Evolutionary conservation across 2,797 vertebrate genomes (phyloP).

Genomic region (Sebastes reedi): DNA sequence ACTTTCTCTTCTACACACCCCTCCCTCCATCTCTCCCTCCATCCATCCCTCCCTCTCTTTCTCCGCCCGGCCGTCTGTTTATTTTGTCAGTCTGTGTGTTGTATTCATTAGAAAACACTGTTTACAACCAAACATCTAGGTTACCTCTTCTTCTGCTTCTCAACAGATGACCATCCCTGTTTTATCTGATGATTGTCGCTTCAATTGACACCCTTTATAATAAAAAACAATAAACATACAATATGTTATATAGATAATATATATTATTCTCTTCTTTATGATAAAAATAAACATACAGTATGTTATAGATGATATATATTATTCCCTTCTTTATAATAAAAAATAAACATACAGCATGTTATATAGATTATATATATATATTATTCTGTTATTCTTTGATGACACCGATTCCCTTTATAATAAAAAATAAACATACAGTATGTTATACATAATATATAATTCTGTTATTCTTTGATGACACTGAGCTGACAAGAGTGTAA

Average conservation of each 20-base stretch:
- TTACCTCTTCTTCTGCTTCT: conserved; percentile 12
- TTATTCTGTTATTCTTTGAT: too few species aligned
- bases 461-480: neutral
- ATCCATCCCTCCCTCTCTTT: conserved; percentile 20
- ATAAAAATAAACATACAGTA: neutral
- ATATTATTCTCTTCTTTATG: too few species aligned
- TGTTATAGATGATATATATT: neutral
- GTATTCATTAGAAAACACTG: conserved; percentile 73
- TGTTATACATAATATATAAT: neutral
- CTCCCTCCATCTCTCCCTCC: conserved; percentile 42
- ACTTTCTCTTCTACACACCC: conserved; percentile 67
- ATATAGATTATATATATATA: neutral
- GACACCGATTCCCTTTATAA: too few species aligned
- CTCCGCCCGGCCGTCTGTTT: conserved; percentile 69
- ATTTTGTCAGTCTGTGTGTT: conserved; percentile 75
- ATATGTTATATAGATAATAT: neutral
- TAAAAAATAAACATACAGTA: neutral
- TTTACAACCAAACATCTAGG: conserved; percentile 64
- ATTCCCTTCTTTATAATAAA: too few species aligned
- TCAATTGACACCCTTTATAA: neutral
- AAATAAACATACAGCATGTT: neutral
- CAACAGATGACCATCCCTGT: neutral
- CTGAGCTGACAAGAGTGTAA: conserved; percentile 29
- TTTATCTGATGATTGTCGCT: neutral
- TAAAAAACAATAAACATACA: neutral